Evolutionary conservation across 1,140 invertebrate genomes (phyloP).

Genomic region (Scaptomyza hsui): DNA sequence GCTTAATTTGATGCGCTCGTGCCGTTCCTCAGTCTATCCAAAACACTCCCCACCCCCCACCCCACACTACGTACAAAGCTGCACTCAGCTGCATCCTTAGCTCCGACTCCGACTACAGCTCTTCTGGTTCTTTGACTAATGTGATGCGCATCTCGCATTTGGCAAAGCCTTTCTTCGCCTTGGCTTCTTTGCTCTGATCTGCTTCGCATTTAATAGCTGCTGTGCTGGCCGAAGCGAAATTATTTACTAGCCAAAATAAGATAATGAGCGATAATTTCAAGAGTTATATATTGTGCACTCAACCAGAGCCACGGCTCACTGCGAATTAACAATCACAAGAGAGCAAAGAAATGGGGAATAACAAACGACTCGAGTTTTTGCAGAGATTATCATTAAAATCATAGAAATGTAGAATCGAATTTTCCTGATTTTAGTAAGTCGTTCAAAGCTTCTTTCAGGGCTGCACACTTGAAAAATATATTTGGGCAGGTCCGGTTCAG

Average conservation of each 20-base stretch:
- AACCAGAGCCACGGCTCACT: background rate
- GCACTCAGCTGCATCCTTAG: background rate
- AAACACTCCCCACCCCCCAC: too few species aligned
- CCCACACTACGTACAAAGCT: too few species aligned
- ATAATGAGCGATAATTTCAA: constrained; percentile 68
- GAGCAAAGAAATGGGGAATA: background rate
- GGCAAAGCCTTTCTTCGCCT: constrained; percentile 3
- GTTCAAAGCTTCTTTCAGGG: too few species aligned
- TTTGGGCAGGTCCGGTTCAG: too few species aligned
- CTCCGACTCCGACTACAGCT: background rate
- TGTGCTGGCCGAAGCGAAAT: constrained; percentile 60
- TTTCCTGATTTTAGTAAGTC: too few species aligned
- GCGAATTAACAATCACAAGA: background rate
- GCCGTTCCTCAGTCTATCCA: constrained; percentile 53
- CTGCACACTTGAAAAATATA: too few species aligned
- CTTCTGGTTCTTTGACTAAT: constrained; percentile 50
- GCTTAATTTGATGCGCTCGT: constrained; percentile 77
- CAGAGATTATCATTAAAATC: constrained; percentile 2
- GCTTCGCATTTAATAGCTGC: constrained; percentile 64
- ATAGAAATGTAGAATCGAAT: background rate
- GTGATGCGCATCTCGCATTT: constrained; percentile 24
- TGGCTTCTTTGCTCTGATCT: constrained; percentile 11
- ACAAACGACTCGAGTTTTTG: constrained; percentile 4
- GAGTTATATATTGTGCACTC: constrained; percentile 28
- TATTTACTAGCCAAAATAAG: constrained; percentile 65